A percentile compares a stretch with the other conserved stretches of the same genome.
Conservation (phyloP, 2,888 invertebrate genomes). For the Pandemis heparana region DNA sequence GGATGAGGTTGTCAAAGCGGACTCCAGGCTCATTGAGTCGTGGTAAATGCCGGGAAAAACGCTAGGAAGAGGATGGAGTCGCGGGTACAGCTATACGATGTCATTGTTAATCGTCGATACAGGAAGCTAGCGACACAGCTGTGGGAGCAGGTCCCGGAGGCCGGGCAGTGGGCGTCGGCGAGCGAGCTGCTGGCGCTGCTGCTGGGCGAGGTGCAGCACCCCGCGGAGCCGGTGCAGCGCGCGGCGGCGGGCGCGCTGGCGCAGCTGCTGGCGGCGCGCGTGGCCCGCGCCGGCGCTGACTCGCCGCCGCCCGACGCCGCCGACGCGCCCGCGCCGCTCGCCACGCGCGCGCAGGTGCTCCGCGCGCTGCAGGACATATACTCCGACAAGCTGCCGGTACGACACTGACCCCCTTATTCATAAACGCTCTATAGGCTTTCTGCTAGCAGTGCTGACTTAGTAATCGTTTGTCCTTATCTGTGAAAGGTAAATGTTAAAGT, state of each 20-base stretch:
- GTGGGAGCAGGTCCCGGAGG: slow-evolving; percentile 67
- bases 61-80: too few species aligned
- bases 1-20: too few species aligned
- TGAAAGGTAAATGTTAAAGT: too few species aligned
- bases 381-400: slow-evolving; percentile 89
- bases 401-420: too few species aligned
- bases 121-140: slow-evolving; percentile 76
- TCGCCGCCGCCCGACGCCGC: slow-evolving; percentile 61
- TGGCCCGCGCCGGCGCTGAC: slow-evolving; percentile 45
- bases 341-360: slow-evolving; percentile 73
- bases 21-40: too few species aligned
- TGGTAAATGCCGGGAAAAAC: too few species aligned
- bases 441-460: too few species aligned
- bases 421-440: too few species aligned
- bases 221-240: slow-evolving; percentile 92
- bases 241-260: slow-evolving; percentile 94
- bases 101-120: slow-evolving; percentile 11
- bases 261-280: slow-evolving; percentile 82
- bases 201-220: slow-evolving; percentile 91
- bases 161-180: slow-evolving; percentile 59
- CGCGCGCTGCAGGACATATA: slow-evolving; percentile 90
- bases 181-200: slow-evolving; percentile 83
- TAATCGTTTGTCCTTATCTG: too few species aligned
- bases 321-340: slow-evolving; percentile 48
- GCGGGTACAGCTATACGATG: too few species aligned